These are phyloP conservation scores for Dugesia japonica DNA, from an alignment of 2,888 invertebrate genomes.

Conservation along the genomic window DNA sequence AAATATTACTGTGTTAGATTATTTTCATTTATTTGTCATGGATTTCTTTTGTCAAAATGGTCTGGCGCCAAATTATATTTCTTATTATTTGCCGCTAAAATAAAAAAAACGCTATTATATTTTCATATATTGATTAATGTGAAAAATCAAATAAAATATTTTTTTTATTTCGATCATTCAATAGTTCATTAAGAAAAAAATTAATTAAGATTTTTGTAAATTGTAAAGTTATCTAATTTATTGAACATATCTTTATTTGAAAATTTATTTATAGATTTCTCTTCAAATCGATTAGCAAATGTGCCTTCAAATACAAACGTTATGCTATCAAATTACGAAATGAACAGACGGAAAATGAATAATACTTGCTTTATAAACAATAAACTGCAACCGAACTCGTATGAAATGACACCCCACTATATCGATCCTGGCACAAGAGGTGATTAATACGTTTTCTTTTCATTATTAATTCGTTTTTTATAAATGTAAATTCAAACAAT, in stretches of 20 bases:
- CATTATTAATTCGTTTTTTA: background rate
- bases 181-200: no score
- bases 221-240: no score
- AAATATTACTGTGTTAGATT: background rate
- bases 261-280: background rate
- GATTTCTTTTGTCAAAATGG: background rate
- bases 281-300: slow-evolving; percentile 5
- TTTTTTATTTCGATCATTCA: no score
- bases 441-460: background rate
- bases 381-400: background rate
- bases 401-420: background rate
- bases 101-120: no score
- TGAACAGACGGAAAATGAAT: background rate
- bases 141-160: no score
- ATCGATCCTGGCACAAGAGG: slow-evolving; percentile 4
- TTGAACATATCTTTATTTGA: no score
- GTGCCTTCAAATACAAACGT: background rate
- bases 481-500: no score
- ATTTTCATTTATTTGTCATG: slow-evolving; percentile 8
- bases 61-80: background rate
- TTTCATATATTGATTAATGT: no score
- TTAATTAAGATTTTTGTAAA: no score
- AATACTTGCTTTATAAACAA: background rate
- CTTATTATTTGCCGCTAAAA: no score
- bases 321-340: background rate